Evolutionary conservation across 92 coral and sea anemone genomes (phyloP).

Genomic region (Desmophyllum pertusum): DNA sequence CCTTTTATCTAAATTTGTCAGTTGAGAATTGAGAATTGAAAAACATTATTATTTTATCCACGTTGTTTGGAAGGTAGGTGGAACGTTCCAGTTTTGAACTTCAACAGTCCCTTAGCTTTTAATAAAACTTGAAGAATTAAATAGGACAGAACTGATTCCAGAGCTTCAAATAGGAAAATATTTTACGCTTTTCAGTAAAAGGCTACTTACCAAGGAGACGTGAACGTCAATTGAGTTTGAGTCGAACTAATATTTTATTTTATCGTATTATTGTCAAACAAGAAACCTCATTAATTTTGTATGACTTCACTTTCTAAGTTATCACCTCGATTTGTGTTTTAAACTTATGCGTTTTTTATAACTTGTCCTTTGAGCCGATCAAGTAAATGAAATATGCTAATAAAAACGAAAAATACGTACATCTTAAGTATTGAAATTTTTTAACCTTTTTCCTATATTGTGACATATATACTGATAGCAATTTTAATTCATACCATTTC

Average conservation of each 20-base stretch:
- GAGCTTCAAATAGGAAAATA: not conserved
- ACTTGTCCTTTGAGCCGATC: not conserved
- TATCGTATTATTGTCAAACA: slow-evolving; percentile 10
- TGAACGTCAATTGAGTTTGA: not conserved
- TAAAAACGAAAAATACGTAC: not conserved
- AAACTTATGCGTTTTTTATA: not conserved
- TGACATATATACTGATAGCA: not conserved
- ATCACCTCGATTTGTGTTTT: not conserved
- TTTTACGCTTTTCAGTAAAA: not conserved
- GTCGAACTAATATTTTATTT: not conserved
- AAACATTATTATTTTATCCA: not conserved
- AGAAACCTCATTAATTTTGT: slow-evolving; percentile 18
- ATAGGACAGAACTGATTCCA: not conserved
- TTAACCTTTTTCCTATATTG: not conserved
- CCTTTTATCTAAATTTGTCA: not conserved
- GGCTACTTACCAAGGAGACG: not conserved
- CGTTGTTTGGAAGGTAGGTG: not conserved
- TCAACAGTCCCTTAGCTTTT: not conserved
- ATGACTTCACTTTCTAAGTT: slow-evolving; percentile 5
- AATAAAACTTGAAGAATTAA: not conserved
- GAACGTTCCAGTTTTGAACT: not conserved
- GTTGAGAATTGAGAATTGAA: not conserved
- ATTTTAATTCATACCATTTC: no score
- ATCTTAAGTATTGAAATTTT: not conserved
- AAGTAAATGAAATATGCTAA: slow-evolving; percentile 20